Evolutionary conservation across 2,113 vertebrate genomes (phyloP), one percentile per base, ranked within the genome.

Genomic region (Eublepharis macularius): DNA sequence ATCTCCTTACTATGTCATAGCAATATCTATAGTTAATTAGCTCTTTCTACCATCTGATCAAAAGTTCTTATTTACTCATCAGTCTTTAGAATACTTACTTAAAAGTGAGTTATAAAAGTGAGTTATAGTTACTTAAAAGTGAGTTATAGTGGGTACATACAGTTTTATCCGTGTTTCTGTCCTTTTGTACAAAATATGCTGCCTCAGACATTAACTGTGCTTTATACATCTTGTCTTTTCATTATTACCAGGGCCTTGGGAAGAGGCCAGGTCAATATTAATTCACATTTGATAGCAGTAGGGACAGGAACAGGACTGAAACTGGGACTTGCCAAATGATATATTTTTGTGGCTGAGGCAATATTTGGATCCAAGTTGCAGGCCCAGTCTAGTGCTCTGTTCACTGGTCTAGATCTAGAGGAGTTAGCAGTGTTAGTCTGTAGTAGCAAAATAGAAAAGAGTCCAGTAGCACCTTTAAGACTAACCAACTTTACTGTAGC

Each of bases 1-100:
- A 60, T 79, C 0, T 0, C 65, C 21, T 69, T 65, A 24, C 0
- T 0, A 21, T 84, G n/a, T 32, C 13, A 5, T 83, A 70, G 51
- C 72, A 49, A 26, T 49, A 76, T 2, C 79, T 90, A 77, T 47
- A 76, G 63, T 78, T 39, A 29, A 78, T 54, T 26, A 39, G 82
- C 26, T 34, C n/a, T 68, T 68, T 34, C n/a, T 0, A 0, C 51
- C 57, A 24, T 60, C 57, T 60, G 57, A 24, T 60, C 57, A 60
- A 60, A 47, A 5, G 19, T 60, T 60, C 24, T 60, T 60, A 60
- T 60, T 60, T 60, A 24, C 57, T 60, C 57, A n/a, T n/a, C n/a
- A n/a, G n/a, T n/a, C n/a, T n/a, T n/a, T n/a, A n/a, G n/a, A n/a
- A n/a, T n/a, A n/a, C 21, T 60, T 11, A 12, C 57, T 60, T 60